Evolutionary conservation across 2,797 vertebrate species (phyloP), one percentile per base, ranked within the genome.

Genomic region (Oreochromis mossambicus): DNA sequence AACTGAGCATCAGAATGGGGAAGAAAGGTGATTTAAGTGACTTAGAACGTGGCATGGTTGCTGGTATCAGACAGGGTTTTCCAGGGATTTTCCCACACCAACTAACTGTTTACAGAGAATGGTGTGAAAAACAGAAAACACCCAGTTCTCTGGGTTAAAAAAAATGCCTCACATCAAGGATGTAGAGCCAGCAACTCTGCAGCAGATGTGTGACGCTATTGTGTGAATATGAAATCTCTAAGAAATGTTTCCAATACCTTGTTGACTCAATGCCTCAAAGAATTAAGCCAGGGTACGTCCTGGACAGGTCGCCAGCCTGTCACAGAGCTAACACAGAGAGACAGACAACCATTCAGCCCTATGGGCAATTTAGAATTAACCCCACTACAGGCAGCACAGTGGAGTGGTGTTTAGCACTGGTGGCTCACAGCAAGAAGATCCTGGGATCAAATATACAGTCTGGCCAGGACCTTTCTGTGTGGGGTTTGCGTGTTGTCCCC

Each of bases 291-390:
- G 58, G 19, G 58, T 63, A 36, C 6, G 1, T 36, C 32, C 6
- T 36, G 32, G 58, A 63, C 10, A 63, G 58, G 19, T 36, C 3
- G 4, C 1, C 3, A 7, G 58, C 1, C 58, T 63, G 19, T n/a
- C 32, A 36, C 58, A 0, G 32, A 13, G 32, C 19, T 63, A 63
- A 63, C 56, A 63, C 32, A 7, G 58, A 63, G 17, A 61, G 2
- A 12, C 32, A 3, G 1, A 36, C 58, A n/a, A 3, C 19, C 6
- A n/a, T 63, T 36, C 58, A 36, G 0, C 0, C 9, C 56, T 61
- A 61, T 61, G 55, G 55, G 3, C 8, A 58, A 7, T 7, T 61
- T 61, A 61, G 56, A 61, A 61, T 19, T 34, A 61, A 61, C 29
- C 56, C 56, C 15, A 34, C 29, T 61, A 4, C 56, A 19, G 0